Base-by-base conservation (phyloP, 2,888 invertebrate species). In the Platycnemis pennipes region DNA sequence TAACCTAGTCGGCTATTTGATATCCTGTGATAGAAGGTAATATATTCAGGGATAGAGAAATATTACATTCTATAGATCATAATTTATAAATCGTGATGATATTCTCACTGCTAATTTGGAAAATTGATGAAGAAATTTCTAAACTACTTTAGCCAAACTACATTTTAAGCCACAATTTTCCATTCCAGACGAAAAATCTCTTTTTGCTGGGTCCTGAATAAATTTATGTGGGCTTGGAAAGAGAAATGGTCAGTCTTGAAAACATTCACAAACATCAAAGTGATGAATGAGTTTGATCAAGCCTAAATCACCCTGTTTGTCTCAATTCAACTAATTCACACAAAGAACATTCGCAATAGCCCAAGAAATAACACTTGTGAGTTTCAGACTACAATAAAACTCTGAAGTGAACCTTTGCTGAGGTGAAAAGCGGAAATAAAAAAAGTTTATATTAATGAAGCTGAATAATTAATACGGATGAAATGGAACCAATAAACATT, bases 261-360 rank as follows among this genome's bases (percentile, higher is more conserved):
- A 31, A 13, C 77, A 16, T 37, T 37, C 11, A 16, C 77, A 37
- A 77, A 11, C 37, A 77, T 37, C 37, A 77, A 77, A 77, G 13
- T 7, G 77, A 37, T 77, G 77, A 31, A 31, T 37, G 77, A 16
- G 37, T 37, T 77, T 37, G 37, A 77, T 77, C 77, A 77, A 13
- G n/a, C 77, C 77, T 37, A 37, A 37, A 77, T 77, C 77, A 11
- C 77, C 77, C 31, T 11, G 77, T 77, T 77, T 77, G 31, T 37
- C 31, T 37, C 77, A 77, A 77, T 77, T 77, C n/a, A n/a, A n/a
- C n/a, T n/a, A n/a, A n/a, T n/a, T n/a, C n/a, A 77, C 77, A 77
- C 31, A 31, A 77, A 31, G 77, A 77, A 77, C 11, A 37, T 8
- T 13, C 37, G 77, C 31, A 77, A 37, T 37, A 8, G 16, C 77